Evolutionary conservation across 1,140 invertebrate species (phyloP), one percentile per base, ranked within the genome.

Genomic region (Drosophila eugracilis): DNA sequence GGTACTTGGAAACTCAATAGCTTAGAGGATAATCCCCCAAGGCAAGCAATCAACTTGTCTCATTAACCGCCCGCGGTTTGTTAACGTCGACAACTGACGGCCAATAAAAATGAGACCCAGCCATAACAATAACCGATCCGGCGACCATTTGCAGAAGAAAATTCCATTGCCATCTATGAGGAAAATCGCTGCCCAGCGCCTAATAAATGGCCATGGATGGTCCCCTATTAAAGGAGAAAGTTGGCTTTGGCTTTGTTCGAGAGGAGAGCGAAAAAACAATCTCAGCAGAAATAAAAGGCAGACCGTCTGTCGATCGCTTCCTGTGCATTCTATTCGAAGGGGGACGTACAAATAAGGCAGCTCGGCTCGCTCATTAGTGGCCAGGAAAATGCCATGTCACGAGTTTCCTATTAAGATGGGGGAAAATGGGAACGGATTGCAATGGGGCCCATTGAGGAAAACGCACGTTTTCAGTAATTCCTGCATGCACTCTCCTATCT

Each of bases 191-290:
- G 67, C 55, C 59, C 50, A 53, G 45, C 41, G 54, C 37, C 50
- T 74, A 52, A 54, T 60, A 76, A 76, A 77, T 79, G 66, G 72
- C 66, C 57, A 65, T 65, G 55, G 42, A 65, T 63, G 60, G 45
- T 30, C 69, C 49, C 41, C 59, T 58, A 58, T 67, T 57, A 79
- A 85, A 60, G 81, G 80, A 84, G 80, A 84, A 84, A 80, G 80
- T 85, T 67, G 39, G 17, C 19, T 42, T 52, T 17, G 30, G 21
- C 19, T 53, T 22, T 45, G 14, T 26, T 4, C 14, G 0, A 22
- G 9, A 58, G 24, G 15, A 39, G 36, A 17, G 36, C 36, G 26
- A 37, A 49, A 41, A 47, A n/a, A n/a, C n/a, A 72, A 71, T 70
- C 63, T 70, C n/a, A 42, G 15, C 30, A 32, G 39, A 52, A 67